These are phyloP conservation scores for Galerucella calmariensis DNA, from an alignment of 2,888 invertebrate species.

Conservation along the genomic window DNA sequence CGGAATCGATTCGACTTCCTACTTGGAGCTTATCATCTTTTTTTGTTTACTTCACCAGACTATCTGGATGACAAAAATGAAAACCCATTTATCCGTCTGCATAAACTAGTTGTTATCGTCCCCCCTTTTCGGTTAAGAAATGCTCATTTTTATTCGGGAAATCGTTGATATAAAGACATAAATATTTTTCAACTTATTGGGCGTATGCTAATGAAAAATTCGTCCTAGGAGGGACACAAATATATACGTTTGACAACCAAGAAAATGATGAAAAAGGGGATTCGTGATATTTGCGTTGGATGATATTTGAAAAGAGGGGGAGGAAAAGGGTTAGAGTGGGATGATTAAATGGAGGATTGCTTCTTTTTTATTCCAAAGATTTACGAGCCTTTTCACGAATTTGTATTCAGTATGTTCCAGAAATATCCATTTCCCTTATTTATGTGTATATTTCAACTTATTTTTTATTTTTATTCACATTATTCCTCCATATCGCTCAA, in stretches of 20 bases:
- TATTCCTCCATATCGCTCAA: too few relatives aligned
- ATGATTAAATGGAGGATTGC: conserved; percentile 3
- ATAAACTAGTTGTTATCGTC: conserved; percentile 32
- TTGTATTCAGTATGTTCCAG: not conserved
- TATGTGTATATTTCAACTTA: not conserved
- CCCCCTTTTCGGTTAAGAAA: conserved; percentile 20
- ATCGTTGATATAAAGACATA: conserved; percentile 23
- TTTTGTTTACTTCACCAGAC: conserved; percentile 27
- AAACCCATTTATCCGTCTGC: conserved; percentile 31
- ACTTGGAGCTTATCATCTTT: conserved; percentile 7
- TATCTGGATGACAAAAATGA: conserved; percentile 33
- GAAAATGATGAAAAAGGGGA: conserved; percentile 14
- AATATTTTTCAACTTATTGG: conserved; percentile 26
- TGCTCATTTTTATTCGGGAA: conserved; percentile 28
- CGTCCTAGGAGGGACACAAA: conserved; percentile 20
- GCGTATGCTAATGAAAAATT: conserved; percentile 32
- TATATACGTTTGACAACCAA: conserved; percentile 11
- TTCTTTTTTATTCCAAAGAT: not conserved
- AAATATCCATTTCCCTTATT: not conserved
- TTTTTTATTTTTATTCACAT: not conserved
- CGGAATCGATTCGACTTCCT: conserved; percentile 4
- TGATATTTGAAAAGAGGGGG: not conserved
- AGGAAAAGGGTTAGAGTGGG: not conserved
- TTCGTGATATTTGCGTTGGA: conserved; percentile 5
- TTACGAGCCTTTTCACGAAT: conserved; percentile 8